Base-by-base conservation (phyloP, 2,113 vertebrate species). In the Lophochroa leadbeateri region DNA sequence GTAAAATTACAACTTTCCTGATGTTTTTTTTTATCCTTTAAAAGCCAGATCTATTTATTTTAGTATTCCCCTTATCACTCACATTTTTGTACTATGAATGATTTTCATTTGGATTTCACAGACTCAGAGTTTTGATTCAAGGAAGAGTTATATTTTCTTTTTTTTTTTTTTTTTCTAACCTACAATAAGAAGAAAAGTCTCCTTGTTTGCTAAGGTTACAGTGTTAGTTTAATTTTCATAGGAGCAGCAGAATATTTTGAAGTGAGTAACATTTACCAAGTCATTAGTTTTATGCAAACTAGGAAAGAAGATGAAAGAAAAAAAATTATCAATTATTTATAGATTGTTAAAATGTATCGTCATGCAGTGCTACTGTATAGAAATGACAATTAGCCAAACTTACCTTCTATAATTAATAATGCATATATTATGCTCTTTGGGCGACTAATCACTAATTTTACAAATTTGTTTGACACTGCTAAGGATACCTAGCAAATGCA, bases 211-310 rank as follows among this genome's bases (percentile, higher is more conserved):
- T 97, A 98, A 98, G 98, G 98, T 98, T 98, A 98, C 95, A 96
- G 95, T 97, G 98, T 97, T 98, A 98, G 97, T 98, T 98, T 98
- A 98, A 98, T 98, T 98, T 98, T 97, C 97, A 95, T 96, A 98
- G 98, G 97, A 98, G 98, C 79, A 37, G 97, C 91, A 81, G 98
- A 98, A 98, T 98, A 98, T 99, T 99, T 99, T 98, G 98, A 99
- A 99, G 98, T 98, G 98, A 98, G 98, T 98, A 98, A 98, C 98
- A 98, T 98, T 98, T 98, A 98, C 98, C 97, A 98, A 98, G 98
- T 99, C 99, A 99, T 99, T 99, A 99, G 99, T 99, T 99, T 99
- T 99, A 99, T 99, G 99, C 99, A 99, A 99, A 99, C 98, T 98
- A 99, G 97, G 98, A 97, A 98, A 97, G 97, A 98, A 99, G 99